These are phyloP conservation scores for Papilio gigon DNA, from an alignment of 2,888 invertebrate species.

Conservation along the genomic window DNA sequence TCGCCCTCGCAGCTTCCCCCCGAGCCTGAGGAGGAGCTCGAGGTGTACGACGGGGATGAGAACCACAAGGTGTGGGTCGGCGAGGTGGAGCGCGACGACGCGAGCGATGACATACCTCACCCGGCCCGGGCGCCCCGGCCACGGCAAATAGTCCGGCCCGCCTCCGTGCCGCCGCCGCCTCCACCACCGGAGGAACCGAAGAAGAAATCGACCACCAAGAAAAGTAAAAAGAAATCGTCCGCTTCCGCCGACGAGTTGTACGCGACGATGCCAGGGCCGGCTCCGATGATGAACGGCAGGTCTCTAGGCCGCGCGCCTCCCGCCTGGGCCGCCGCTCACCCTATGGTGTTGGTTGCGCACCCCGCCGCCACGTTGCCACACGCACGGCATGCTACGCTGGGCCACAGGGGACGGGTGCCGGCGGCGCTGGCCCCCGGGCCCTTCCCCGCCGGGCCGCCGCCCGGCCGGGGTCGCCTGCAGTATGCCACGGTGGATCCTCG, in stretches of 20 bases:
- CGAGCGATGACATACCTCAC: conserved; percentile 86
- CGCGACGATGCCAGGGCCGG: conserved; percentile 80
- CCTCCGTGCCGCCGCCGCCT: conserved; percentile 92
- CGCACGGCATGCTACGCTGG: conserved; percentile 76
- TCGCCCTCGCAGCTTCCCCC: conserved; percentile 69
- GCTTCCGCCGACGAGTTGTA: conserved; percentile 84
- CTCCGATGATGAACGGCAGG: conserved; percentile 71
- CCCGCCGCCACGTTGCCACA: conserved; percentile 76
- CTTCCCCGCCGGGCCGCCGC: conserved; percentile 67
- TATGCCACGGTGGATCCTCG: conserved; percentile 85
- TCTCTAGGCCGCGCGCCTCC: conserved; percentile 76
- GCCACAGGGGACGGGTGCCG: conserved; percentile 83
- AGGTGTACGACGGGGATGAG: conserved; percentile 94
- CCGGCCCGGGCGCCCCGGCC: conserved; percentile 87
- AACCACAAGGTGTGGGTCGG: conserved; percentile 97
- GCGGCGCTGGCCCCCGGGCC: conserved; percentile 80
- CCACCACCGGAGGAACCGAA: conserved; percentile 86
- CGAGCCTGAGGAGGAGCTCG: conserved; percentile 87
- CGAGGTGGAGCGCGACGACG: conserved; percentile 88
- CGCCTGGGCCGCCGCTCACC: conserved; percentile 72
- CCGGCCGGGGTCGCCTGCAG: conserved; percentile 75
- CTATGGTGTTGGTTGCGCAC: conserved; percentile 78
- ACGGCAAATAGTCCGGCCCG: conserved; percentile 90
- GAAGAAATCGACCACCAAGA: conserved; percentile 82
- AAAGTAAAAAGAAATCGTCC: conserved; percentile 81